Evolutionary conservation across 2,888 invertebrate species (phyloP), one percentile per base, ranked within the genome.

Genomic region (Aleiodes leptofemur): DNA sequence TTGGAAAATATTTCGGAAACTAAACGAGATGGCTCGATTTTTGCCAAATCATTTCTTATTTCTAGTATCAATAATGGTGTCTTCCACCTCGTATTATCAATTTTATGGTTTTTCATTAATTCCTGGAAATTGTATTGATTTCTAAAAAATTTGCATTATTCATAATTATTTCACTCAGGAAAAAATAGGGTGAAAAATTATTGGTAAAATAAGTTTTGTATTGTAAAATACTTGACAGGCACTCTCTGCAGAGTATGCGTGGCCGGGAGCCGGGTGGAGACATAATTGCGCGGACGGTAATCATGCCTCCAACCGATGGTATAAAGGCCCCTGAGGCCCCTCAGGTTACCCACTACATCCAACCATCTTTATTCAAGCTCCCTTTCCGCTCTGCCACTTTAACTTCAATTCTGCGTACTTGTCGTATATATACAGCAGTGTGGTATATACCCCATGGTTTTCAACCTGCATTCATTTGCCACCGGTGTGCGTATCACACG

Each of bases 231-330:
- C 64, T 34, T 48, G 48, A 64, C 16, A 34, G 43, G 16, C 23
- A 23, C 43, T 43, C 43, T 43, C 43, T 7, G 43, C 43, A 43
- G 64, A 3, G 64, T 64, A 43, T 64, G 64, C 64, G 64, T 64
- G 64, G 64, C 64, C 48, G 64, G 48, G 48, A 64, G 51, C 29
- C 66, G 55, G 53, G 23, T 64, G 55, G 66, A 72, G 55, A 66
- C 72, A 72, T 72, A 66, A 72, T 72, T 72, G 48, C 72, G 66
- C 31, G 68, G 51, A 50, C 31, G 68, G 14, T 68, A 68, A 68
- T 68, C 68, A 68, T 31, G 68, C 51, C 68, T n/a, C 51, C 43
- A 61, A 43, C 61, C 16, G 50, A 51, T 51, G 51, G 68, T 68
- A 68, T 31, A 68, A 68, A 68, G 51, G 51, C 68, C 29, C 31